Conservation (phyloP, 2,797 vertebrate species). For the Ptychobarbus kaznakovi region DNA sequence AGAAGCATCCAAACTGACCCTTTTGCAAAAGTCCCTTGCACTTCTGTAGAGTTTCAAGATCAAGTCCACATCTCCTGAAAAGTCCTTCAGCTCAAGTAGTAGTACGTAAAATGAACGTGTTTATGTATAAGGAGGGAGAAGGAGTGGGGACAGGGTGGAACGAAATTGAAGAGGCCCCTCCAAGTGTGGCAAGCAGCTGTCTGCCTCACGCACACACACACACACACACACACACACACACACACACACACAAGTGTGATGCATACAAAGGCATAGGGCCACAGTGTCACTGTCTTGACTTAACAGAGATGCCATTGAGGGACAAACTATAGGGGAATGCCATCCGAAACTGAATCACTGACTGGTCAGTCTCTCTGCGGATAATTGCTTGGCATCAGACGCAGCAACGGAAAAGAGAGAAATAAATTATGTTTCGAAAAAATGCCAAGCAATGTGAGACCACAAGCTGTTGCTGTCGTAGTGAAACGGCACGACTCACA, state of each 20-base stretch:
- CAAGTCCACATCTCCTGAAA: conserved; percentile 27
- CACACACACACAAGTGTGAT: conserved; percentile 45
- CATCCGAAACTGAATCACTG: conserved; percentile 76
- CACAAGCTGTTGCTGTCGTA: background rate
- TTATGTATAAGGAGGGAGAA: conserved; percentile 66
- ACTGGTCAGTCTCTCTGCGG: conserved; percentile 64
- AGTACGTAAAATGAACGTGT: conserved; percentile 52
- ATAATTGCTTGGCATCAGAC: conserved; percentile 29
- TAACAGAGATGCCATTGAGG: conserved; percentile 80
- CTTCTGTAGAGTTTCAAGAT: conserved; percentile 57
- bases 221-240: conserved; percentile 39
- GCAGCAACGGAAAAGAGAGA: conserved; percentile 29
- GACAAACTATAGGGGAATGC: conserved; percentile 72
- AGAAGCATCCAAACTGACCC: conserved; percentile 35
- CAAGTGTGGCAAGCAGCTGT: conserved; percentile 75
- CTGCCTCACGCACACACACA: conserved; percentile 55
- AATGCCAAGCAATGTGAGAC: conserved; percentile 27
- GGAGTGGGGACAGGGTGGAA: conserved; percentile 73
- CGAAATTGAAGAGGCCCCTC: conserved; percentile 68
- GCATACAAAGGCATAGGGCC: conserved; percentile 54
- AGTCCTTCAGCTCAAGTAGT: conserved; percentile 48
- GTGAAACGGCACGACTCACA: conserved; percentile 4
- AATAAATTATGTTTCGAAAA: conserved; percentile 11
- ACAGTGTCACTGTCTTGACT: conserved; percentile 60
- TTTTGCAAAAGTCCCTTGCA: conserved; percentile 20